Conservation (phyloP, 92 coral and sea anemone species). For the Micromussa lordhowensis region DNA sequence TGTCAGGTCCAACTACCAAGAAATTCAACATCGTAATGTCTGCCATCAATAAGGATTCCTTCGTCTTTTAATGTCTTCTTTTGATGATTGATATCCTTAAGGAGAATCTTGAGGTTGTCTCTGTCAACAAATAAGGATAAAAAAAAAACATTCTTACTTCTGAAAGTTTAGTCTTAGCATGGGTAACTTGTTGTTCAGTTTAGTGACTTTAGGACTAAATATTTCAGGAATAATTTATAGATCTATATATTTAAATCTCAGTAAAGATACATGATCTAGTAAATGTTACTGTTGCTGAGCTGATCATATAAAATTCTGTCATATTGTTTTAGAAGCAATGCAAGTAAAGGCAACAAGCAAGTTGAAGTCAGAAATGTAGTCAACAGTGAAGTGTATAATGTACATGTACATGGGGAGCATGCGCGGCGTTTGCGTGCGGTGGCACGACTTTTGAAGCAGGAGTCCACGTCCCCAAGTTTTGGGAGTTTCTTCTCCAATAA, state of each 20-base stretch:
- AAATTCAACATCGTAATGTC: constrained; percentile 28
- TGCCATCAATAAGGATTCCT: constrained; percentile 33
- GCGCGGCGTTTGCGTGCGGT: too few relatives aligned
- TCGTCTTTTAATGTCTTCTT: constrained; percentile 18
- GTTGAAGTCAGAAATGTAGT: neutral
- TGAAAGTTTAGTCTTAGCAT: neutral
- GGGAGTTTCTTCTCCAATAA: too few relatives aligned
- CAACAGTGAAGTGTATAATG: neutral
- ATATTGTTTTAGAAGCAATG: neutral
- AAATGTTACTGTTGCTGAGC: neutral
- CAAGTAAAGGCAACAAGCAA: neutral
- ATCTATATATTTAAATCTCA: neutral
- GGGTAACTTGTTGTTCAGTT: neutral
- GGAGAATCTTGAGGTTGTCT: constrained; percentile 18
- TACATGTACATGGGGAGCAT: too few relatives aligned
- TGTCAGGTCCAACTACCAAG: constrained; percentile 1
- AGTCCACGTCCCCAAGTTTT: too few relatives aligned
- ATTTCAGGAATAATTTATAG: constrained; percentile 1
- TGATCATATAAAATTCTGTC: neutral
- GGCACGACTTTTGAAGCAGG: too few relatives aligned
- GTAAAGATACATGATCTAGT: neutral
- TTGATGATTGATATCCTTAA: constrained; percentile 18
- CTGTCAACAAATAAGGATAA: neutral
- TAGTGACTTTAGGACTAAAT: neutral
- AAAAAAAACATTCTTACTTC: neutral